Conservation (phyloP, 2,797 vertebrate species). For the Masticophis lateralis region DNA sequence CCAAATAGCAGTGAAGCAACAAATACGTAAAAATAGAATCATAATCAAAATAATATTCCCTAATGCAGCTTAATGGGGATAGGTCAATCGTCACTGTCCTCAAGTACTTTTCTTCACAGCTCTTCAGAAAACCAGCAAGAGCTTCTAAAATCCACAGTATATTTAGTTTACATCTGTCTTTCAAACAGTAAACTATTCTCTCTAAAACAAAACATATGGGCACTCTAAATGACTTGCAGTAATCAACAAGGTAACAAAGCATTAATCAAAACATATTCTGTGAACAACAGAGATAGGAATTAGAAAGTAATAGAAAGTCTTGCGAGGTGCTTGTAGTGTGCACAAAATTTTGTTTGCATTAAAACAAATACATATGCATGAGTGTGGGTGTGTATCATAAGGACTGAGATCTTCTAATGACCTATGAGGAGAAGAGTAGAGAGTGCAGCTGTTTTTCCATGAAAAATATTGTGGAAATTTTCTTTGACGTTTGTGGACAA, state of each 20-base stretch:
- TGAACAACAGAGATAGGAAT: not conserved
- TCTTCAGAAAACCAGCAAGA: not conserved
- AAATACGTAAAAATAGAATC: not conserved
- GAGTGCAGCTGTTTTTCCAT: not conserved
- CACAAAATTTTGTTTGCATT: not conserved
- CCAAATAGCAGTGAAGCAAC: not conserved
- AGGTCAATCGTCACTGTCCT: not conserved
- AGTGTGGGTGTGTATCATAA: not conserved
- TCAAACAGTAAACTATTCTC: not conserved
- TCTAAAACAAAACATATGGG: not conserved
- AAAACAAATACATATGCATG: not conserved
- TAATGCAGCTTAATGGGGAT: not conserved
- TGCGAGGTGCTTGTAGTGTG: not conserved
- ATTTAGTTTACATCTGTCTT: not conserved
- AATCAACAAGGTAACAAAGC: not conserved
- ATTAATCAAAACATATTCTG: not conserved
- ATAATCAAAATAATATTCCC: not conserved
- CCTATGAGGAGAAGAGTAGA: not conserved
- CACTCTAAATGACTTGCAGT: not conserved
- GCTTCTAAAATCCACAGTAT: not conserved
- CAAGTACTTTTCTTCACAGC: not conserved
- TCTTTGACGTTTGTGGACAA: constrained; percentile 6
- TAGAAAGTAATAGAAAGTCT: not conserved
- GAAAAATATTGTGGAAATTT: not conserved
- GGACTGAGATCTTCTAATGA: not conserved